Conservation (phyloP, 2,113 vertebrate genomes). For the Sylvilagus bachmani region DNA sequence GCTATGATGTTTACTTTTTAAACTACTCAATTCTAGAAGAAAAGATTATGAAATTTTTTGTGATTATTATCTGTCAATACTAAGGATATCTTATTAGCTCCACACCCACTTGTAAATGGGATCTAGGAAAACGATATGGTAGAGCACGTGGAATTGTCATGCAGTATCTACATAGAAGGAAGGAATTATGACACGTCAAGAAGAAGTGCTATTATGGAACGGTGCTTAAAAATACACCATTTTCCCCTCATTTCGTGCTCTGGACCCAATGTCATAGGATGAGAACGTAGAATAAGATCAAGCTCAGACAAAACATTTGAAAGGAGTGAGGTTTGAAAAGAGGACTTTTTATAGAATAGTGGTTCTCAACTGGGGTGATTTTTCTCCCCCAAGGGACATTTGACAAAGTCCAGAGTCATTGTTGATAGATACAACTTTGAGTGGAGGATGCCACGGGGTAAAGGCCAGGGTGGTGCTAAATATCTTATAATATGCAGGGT, state of each 20-base stretch:
- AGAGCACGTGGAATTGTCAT: not conserved
- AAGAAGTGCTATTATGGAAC: not conserved
- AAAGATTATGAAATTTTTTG: not conserved
- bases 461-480: not conserved
- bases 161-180: not conserved
- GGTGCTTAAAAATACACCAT: not conserved
- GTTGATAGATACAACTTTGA: not conserved
- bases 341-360: not conserved
- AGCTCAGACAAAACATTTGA: not conserved
- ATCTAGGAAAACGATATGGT: not conserved
- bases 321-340: not conserved
- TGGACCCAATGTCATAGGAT: not conserved
- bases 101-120: not conserved
- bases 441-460: not conserved
- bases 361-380: not conserved
- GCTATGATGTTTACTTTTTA: not conserved
- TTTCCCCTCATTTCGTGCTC: not conserved
- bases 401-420: not conserved
- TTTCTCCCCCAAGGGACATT: not conserved
- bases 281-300: not conserved
- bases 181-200: not conserved
- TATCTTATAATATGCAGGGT: not conserved
- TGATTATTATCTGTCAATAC: not conserved
- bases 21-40: not conserved
- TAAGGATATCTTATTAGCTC: not conserved